Base-by-base conservation (phyloP, 2,113 vertebrate genomes). In the Hyla sarda region DNA sequence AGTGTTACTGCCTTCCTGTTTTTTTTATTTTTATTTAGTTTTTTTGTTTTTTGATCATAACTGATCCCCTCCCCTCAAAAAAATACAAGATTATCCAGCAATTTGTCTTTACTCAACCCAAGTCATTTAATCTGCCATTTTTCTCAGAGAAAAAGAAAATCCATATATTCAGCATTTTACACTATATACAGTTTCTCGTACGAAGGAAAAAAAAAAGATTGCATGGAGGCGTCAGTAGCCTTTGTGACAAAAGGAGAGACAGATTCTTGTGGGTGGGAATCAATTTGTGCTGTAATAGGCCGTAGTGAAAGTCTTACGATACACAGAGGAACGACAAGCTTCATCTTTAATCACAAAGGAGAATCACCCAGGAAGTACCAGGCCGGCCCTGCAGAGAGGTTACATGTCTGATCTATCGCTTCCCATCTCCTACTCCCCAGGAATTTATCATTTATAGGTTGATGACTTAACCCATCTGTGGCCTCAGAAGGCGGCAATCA, bases 341-440 rank as follows among this genome's bases (percentile, higher is more conserved):
- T 58, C 21, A 23, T 86, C 65, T 80, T 80, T 86, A 86, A 80
- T 81, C 84, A 86, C 84, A 81, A 71, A 86, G 62, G 84, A 80
- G 47, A 86, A 80, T 86, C 84, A 80, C 84, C 84, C 84, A 86
- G 84, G 62, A 80, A 86, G 84, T 86, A 69, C 62, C 50, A 60
- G 79, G 37, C 54, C 19, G 30, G 45, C 75, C 76, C 84, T 30
- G 65, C 11, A 28, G 58, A 65, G 76, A 77, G 54, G 50, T 67
- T 86, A 86, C 60, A 77, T 34, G 25, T 17, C 76, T 50, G 83
- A 80, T 81, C 37, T 58, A 80, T 62, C n/a, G 60, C 52, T 37
- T 32, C 54, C 25, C 37, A 8, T 48, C 47, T 32, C 23, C 30
- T 34, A 23, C 45, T 72, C 28, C 41, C 19, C 37, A n/a, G 12